phyloP scores from a whole-genome alignment of 1,140 invertebrate genomes.

The Uloborus diversus region DNA sequence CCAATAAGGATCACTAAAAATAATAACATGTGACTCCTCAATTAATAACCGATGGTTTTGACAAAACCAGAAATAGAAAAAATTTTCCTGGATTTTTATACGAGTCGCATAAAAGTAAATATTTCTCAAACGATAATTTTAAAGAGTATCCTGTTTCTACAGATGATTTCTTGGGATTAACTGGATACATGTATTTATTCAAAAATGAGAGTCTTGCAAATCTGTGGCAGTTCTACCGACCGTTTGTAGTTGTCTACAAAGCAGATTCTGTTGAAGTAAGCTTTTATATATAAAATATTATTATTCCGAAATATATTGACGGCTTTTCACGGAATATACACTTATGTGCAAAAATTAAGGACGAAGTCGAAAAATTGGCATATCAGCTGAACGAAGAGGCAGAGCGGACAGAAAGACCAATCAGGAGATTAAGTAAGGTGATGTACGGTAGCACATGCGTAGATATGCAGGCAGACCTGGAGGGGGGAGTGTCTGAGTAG shows the following conservation, averaged over 20 bases:
- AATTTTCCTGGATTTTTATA: neutral
- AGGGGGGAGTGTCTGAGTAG: no score
- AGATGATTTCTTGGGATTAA: neutral
- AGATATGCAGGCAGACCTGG: no score
- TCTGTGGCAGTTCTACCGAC: constrained; percentile 58
- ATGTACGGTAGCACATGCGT: no score
- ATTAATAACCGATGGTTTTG: neutral
- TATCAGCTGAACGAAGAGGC: no score
- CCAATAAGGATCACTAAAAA: neutral
- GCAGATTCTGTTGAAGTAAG: constrained; percentile 59
- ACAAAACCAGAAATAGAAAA: neutral
- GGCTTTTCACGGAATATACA: no score
- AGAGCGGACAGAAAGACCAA: no score
- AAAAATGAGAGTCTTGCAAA: constrained; percentile 50
- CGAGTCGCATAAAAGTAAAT: neutral
- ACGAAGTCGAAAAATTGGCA: no score
- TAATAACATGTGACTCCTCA: neutral
- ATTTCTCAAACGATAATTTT: neutral
- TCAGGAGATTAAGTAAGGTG: no score
- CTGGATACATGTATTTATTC: constrained; percentile 57
- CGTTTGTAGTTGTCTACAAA: constrained; percentile 57
- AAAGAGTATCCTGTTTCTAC: neutral
- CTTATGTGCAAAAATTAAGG: no score
- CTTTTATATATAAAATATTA: no score
- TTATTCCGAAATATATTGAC: no score